phyloP scores from a whole-genome alignment of 2,888 invertebrate species.

The Caenorhabditis plicata region DNA sequence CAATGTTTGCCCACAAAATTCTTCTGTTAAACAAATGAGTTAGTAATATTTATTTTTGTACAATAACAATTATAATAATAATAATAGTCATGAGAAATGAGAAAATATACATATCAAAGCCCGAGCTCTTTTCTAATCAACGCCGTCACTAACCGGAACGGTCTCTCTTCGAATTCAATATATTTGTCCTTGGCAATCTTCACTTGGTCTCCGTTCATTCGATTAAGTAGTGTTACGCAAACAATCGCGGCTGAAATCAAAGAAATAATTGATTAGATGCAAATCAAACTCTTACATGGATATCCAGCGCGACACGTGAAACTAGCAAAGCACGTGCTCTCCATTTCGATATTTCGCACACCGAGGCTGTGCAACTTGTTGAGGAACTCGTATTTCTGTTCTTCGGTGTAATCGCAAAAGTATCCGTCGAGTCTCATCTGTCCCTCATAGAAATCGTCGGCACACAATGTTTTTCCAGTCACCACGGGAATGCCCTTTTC shows the following conservation, averaged over 20 bases:
- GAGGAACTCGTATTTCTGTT: slow-evolving; percentile 87
- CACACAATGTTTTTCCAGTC: slow-evolving; percentile 90
- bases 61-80: too few species aligned
- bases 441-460: slow-evolving; percentile 96
- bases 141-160: slow-evolving; percentile 55
- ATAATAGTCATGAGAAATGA: background rate
- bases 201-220: slow-evolving; percentile 86
- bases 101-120: slow-evolving; percentile 9
- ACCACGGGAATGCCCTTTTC: slow-evolving; percentile 72
- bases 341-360: slow-evolving; percentile 90
- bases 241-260: slow-evolving; percentile 77
- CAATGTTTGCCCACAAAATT: too few species aligned
- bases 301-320: slow-evolving; percentile 81
- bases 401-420: slow-evolving; percentile 87
- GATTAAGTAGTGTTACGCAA: slow-evolving; percentile 87
- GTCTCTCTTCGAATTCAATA: slow-evolving; percentile 59
- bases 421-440: slow-evolving; percentile 94
- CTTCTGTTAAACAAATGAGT: too few species aligned
- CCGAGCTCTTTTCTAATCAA: slow-evolving; percentile 40
- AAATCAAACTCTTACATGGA: slow-evolving; percentile 33
- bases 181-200: slow-evolving; percentile 50
- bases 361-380: slow-evolving; percentile 74
- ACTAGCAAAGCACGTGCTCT: slow-evolving; percentile 87
- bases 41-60: too few species aligned
- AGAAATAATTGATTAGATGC: background rate